Evolutionary conservation across 2,888 invertebrate genomes (phyloP).

Genomic region (Heliconius aoede): DNA sequence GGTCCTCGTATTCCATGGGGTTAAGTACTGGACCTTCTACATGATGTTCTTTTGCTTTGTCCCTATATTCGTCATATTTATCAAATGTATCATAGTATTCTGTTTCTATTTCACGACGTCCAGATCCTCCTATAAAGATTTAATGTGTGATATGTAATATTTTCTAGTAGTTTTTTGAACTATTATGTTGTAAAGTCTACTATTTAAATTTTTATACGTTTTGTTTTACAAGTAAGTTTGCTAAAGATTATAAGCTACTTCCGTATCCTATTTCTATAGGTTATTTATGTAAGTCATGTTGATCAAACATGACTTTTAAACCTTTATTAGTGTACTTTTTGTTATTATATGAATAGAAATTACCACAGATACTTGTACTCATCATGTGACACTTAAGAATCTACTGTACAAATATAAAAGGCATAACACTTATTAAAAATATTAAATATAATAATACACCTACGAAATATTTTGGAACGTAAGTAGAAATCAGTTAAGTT

Average conservation of each 20-base stretch:
- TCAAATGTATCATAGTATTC: constrained; percentile 22
- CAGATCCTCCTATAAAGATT: constrained; percentile 9
- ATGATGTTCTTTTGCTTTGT: not conserved
- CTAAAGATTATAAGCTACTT: not conserved
- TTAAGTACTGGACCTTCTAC: constrained; percentile 28
- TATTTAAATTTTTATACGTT: not conserved
- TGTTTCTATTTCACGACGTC: constrained; percentile 23
- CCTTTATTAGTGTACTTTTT: no score
- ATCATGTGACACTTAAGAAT: no score
- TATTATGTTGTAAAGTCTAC: not conserved
- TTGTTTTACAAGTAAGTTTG: no score
- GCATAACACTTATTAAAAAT: no score
- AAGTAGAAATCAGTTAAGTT: constrained; percentile 30
- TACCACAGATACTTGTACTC: no score
- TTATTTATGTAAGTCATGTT: no score
- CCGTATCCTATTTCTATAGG: no score
- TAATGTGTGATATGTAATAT: not conserved
- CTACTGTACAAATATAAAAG: no score
- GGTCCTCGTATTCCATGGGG: constrained; percentile 25
- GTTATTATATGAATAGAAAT: no score
- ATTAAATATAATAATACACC: not conserved
- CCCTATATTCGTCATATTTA: constrained; percentile 24
- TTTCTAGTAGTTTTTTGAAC: no score
- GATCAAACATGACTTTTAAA: no score
- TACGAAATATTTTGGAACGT: constrained; percentile 38